Evolutionary conservation across 2,888 invertebrate species (phyloP).

Genomic region (Thalpophila matura): DNA sequence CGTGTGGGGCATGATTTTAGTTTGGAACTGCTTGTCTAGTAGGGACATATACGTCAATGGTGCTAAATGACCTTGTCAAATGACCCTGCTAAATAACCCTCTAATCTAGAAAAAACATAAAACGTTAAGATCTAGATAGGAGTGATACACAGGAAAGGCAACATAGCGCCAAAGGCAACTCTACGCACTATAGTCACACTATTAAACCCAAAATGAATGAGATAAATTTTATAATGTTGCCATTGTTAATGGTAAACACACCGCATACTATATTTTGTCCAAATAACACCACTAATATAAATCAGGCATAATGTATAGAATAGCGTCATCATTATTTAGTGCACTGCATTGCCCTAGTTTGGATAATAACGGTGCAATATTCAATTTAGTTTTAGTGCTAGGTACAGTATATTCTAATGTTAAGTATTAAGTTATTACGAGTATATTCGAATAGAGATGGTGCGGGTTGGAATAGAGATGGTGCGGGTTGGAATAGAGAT

Average conservation of each 20-base stretch:
- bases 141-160: no score
- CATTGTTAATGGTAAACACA: constrained; percentile 1
- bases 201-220: no score
- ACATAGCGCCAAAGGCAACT: no score
- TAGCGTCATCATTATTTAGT: constrained; percentile 54
- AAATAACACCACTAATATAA: constrained; percentile 46
- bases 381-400: constrained; percentile 48
- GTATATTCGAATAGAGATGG: neutral
- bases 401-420: constrained; percentile 33
- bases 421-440: constrained; percentile 29
- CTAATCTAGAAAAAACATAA: no score
- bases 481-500: neutral
- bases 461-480: neutral
- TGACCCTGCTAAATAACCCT: no score
- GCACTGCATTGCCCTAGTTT: constrained; percentile 51
- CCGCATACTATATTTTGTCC: constrained; percentile 11
- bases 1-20: no score
- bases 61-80: no score
- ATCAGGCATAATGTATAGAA: constrained; percentile 44
- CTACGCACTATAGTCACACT: no score
- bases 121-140: no score
- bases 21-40: no score
- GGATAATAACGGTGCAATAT: constrained; percentile 38
- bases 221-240: neutral
- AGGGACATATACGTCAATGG: no score